Base-by-base conservation (phyloP, 2,888 invertebrate species). In the Micoletzkya japonica region DNA sequence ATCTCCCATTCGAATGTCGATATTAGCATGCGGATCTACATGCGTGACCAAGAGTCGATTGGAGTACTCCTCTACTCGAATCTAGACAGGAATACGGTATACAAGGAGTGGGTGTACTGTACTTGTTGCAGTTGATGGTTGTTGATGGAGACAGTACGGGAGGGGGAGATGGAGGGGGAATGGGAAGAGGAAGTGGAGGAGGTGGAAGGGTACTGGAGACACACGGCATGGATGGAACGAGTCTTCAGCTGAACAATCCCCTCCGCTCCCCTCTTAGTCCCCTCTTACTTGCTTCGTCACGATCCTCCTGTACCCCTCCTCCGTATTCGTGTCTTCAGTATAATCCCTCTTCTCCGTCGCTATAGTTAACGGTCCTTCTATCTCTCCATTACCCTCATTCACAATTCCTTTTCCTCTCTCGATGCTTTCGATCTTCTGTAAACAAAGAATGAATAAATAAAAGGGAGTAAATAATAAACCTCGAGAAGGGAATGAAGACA, bases 401-500 rank as follows among this genome's bases (percentile, higher is more conserved):
- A 14, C 26, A 24, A 36, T 52, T 52, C 52, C 50, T 26, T 64
- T 64, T 52, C 52, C 64, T 52, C 52, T 52, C 52, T 64, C 64
- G 52, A 64, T 64, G 34, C 39, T 52, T 37, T 64, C 64, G 26
- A 64, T 64, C 37, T 52, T 64, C 64, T 64, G 52, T 34, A 64
- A 50, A 4, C 6, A n/a, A n/a, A n/a, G n/a, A n/a, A n/a, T n/a
- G n/a, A n/a, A n/a, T n/a, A n/a, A n/a, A n/a, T n/a, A n/a, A n/a
- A n/a, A n/a, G n/a, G n/a, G n/a, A n/a, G n/a, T n/a, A n/a, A n/a
- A n/a, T n/a, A n/a, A n/a, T n/a, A n/a, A n/a, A 64, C 57, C 67
- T 67, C 57, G 39, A 82, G 73, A 30, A 85, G 73, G 7, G 81
- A 78, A 60, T 81, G 80, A 24, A 85, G 77, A 70, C 83, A 84